Base-by-base conservation (phyloP, 2,113 vertebrate genomes). In the Brachyistius frenatus region DNA sequence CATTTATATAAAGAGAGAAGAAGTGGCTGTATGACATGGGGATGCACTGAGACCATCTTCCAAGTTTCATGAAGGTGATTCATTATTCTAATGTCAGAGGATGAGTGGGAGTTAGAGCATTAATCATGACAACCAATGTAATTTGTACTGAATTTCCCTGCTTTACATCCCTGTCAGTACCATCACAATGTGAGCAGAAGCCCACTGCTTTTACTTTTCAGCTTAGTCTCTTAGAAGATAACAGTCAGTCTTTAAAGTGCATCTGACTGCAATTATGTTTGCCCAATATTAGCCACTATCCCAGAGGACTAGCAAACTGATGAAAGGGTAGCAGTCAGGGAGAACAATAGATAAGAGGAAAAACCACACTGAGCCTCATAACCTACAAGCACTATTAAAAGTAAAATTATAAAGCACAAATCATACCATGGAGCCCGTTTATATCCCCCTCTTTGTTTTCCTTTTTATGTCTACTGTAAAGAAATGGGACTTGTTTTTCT, bases 401-500 rank as follows among this genome's bases (percentile, higher is more conserved):
- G 41, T 70, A 35, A 58, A 85, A 83, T 74, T 77, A 54, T 66
- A 80, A 89, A 93, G 91, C 89, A 94, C 89, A 92, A 84, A 39
- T 60, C n/a, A 49, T 32, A 66, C 32, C 23, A 69, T 46, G 46
- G 36, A 71, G 62, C 57, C 71, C 53, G 37, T 56, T 60, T 69
- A 49, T 41, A 50, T 11, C 39, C 44, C 33, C 47, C 2, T 50
- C 65, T 15, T 47, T 53, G 10, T 63, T 62, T 77, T 44, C 1
- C 10, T 50, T 72, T 69, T 65, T 66, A 65, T 57, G 47, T 73
- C 49, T 75, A 64, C 31, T 72, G 16, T 65, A 58, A 73, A 70
- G 61, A 66, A 85, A 89, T 71, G 63, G 71, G 55, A 76, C 53
- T 46, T 76, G 65, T 23, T 10, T 85, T 85, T 50, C 41, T 78